Percentiles rank a stretch among this genome's conserved stretches.
Conservation (phyloP, 2,113 vertebrate genomes). For the Aptenodytes patagonicus region DNA sequence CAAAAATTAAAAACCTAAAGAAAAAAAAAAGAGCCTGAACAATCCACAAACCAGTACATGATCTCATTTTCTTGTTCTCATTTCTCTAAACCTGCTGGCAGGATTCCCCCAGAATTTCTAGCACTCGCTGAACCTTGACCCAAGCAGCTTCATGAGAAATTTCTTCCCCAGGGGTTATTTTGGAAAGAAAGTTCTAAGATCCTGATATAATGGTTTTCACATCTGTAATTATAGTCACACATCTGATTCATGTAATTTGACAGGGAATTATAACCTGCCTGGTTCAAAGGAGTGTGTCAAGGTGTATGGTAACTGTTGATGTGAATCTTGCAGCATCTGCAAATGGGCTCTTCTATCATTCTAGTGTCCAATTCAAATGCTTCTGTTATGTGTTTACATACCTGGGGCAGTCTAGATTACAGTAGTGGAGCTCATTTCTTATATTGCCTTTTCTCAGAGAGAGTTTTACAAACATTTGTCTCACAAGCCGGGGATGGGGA, state of each 20-base stretch:
- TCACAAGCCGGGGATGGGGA: neutral
- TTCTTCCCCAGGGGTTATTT: conserved; percentile 48
- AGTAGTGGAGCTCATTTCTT: neutral
- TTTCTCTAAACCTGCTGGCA: conserved; percentile 44
- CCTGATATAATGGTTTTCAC: conserved; percentile 28
- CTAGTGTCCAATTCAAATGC: neutral
- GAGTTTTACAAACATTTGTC: conserved; percentile 7
- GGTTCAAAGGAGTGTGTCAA: conserved; percentile 19
- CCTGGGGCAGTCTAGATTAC: neutral
- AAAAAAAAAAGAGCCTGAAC: neutral
- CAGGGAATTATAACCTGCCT: conserved; percentile 18
- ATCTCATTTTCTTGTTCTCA: conserved; percentile 3
- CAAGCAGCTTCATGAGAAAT: conserved; percentile 20
- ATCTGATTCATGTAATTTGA: conserved; percentile 48
- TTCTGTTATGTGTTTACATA: neutral
- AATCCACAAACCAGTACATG: neutral
- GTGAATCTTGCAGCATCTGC: conserved; percentile 20
- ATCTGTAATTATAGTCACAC: conserved; percentile 32
- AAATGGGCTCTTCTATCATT: neutral
- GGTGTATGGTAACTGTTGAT: neutral
- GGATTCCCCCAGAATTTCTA: conserved; percentile 62
- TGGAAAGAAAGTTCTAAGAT: conserved; percentile 32
- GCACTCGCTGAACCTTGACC: conserved; percentile 18
- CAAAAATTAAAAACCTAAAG: neutral
- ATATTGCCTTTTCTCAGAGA: neutral